These are phyloP conservation scores for Solea senegalensis DNA, from an alignment of 2,113 vertebrate species.

Conservation along the genomic window DNA sequence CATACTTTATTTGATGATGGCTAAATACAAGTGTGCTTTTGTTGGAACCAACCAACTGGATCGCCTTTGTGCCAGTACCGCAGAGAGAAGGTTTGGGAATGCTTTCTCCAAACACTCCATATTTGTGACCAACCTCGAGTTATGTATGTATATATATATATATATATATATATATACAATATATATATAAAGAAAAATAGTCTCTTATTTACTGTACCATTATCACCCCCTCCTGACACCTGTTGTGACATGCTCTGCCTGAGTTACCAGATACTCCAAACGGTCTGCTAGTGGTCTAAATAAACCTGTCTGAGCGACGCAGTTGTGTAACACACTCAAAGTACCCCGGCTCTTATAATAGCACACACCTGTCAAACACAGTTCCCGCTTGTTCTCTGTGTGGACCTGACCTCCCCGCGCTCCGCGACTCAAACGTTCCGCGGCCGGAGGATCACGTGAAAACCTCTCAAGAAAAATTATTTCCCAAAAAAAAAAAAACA, in stretches of 20 bases:
- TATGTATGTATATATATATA: background rate
- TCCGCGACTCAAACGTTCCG: constrained; percentile 64
- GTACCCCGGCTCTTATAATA: constrained; percentile 71
- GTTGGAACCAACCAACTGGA: constrained; percentile 46
- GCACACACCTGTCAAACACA: constrained; percentile 79
- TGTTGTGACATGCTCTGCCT: constrained; percentile 74
- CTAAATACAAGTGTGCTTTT: constrained; percentile 62
- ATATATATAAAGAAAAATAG: constrained; percentile 33
- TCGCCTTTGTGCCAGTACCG: constrained; percentile 40
- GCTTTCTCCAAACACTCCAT: constrained; percentile 14
- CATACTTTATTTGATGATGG: constrained; percentile 79
- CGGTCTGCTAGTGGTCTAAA: constrained; percentile 61
- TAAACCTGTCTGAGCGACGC: constrained; percentile 62
- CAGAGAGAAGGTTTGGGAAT: constrained; percentile 37
- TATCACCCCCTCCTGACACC: constrained; percentile 54
- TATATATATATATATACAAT: too few species aligned
- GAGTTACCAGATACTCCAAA: constrained; percentile 70
- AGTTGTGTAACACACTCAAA: constrained; percentile 78
- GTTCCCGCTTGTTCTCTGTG: constrained; percentile 67
- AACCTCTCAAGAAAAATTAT: constrained; percentile 49
- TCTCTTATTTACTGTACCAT: constrained; percentile 62
- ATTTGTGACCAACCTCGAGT: constrained; percentile 64
- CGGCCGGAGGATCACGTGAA: constrained; percentile 52
- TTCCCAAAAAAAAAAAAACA: constrained; percentile 29
- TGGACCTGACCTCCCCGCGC: constrained; percentile 64